Conservation (phyloP, 2,113 vertebrate species). For the Oxygymnocypris stewartii region DNA sequence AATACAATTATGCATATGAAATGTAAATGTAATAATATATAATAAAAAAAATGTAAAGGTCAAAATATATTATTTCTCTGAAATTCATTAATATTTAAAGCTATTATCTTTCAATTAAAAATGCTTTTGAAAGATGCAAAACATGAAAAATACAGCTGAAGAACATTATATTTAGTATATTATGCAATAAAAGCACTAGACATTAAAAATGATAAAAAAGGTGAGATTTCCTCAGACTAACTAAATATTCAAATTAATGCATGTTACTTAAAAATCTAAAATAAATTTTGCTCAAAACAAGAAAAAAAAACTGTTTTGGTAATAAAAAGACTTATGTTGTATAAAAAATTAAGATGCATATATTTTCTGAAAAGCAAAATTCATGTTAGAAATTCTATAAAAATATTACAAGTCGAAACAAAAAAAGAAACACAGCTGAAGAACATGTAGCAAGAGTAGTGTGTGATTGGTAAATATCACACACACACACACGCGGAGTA, state of each 20-base stretch:
- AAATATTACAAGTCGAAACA: too few relatives aligned
- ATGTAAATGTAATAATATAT: not conserved
- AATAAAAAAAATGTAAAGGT: too few relatives aligned
- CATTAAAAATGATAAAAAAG: too few relatives aligned
- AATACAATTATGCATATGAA: not conserved
- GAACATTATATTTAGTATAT: too few relatives aligned
- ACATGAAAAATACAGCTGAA: too few relatives aligned
- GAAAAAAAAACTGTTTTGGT: not conserved
- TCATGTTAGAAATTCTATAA: too few relatives aligned
- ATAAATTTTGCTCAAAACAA: too few relatives aligned
- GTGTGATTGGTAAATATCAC: not conserved
- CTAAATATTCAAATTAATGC: not conserved
- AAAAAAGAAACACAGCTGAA: not conserved
- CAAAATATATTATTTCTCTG: not conserved
- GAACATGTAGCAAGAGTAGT: not conserved
- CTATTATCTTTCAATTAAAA: not conserved
- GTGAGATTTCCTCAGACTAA: too few relatives aligned
- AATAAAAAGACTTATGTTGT: not conserved
- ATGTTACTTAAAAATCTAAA: not conserved
- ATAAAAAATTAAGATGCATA: not conserved
- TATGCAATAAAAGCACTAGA: too few relatives aligned
- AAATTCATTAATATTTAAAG: not conserved
- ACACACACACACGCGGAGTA: conserved; percentile 29
- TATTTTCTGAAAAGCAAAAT: too few relatives aligned
- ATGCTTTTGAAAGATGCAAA: not conserved